Percentiles rank a stretch among this genome's conserved stretches.
Evolutionary conservation across 2,797 vertebrate species (phyloP).

Genomic region (Varecia variegata): DNA sequence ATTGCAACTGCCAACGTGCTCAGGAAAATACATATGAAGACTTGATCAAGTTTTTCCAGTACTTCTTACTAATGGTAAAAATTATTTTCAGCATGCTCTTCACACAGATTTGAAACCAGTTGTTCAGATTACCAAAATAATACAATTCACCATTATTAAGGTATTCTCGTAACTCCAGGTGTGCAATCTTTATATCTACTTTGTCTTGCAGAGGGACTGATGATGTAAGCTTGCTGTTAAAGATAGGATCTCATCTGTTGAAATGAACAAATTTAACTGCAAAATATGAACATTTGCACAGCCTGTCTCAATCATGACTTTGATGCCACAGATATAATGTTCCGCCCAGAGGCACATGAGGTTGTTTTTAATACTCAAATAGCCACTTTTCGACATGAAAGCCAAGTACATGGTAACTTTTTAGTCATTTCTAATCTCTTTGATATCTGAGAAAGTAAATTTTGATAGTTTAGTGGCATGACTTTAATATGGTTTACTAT

Average conservation of each 20-base stretch:
- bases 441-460: background rate
- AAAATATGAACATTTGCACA: background rate
- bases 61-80: background rate
- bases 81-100: background rate
- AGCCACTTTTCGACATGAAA: background rate
- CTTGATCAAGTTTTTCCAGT: background rate
- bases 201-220: background rate
- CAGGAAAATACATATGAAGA: background rate
- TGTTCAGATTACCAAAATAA: background rate
- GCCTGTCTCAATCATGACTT: background rate
- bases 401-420: background rate
- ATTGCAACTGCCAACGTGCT: background rate
- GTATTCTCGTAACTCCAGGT: too few species aligned
- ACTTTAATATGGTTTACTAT: background rate
- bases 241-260: background rate
- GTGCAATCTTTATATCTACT: background rate
- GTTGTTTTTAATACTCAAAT: background rate
- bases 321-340: background rate
- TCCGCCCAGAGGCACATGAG: background rate
- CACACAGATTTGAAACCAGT: background rate
- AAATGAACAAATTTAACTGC: background rate
- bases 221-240: background rate
- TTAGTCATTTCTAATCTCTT: background rate
- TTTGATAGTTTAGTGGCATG: background rate
- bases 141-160: background rate